Percentiles rank a stretch among this genome's conserved stretches.
These are phyloP conservation scores for Anorthoa munda DNA, from an alignment of 2,888 invertebrate species.

Conservation along the genomic window DNA sequence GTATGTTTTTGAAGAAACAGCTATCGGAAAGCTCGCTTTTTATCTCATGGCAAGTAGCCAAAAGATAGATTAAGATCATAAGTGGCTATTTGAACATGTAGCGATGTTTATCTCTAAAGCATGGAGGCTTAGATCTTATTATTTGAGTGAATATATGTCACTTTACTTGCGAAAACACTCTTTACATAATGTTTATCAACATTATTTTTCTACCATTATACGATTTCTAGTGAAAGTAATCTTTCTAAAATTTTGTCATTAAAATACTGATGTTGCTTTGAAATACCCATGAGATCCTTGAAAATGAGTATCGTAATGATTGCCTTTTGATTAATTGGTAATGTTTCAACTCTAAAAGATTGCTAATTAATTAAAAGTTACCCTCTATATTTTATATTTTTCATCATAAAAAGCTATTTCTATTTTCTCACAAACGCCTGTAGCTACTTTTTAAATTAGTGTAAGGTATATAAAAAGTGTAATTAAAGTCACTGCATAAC, in stretches of 20 bases:
- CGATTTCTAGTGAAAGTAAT: too few relatives aligned
- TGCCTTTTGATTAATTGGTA: too few relatives aligned
- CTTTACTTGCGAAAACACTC: conserved; percentile 23
- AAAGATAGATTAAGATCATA: conserved; percentile 58
- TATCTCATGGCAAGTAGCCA: conserved; percentile 60
- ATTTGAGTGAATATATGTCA: conserved; percentile 26
- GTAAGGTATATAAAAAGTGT: neutral
- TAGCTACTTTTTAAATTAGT: neutral
- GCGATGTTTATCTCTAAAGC: conserved; percentile 38
- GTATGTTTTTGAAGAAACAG: conserved; percentile 49
- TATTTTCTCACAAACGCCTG: too few relatives aligned
- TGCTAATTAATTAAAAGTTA: too few relatives aligned
- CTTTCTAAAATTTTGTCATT: too few relatives aligned
- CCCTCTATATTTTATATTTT: too few relatives aligned
- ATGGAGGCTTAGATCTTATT: conserved; percentile 14
- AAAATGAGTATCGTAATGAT: too few relatives aligned
- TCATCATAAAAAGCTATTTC: too few relatives aligned
- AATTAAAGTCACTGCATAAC: neutral
- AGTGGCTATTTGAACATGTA: conserved; percentile 47
- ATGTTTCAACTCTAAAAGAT: too few relatives aligned
- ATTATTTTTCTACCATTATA: neutral
- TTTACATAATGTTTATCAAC: conserved; percentile 10
- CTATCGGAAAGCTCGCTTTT: conserved; percentile 48
- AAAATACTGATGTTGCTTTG: too few relatives aligned
- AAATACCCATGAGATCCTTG: too few relatives aligned